phyloP scores from a whole-genome alignment of 2,888 invertebrate species.

The Nomada fucata region DNA sequence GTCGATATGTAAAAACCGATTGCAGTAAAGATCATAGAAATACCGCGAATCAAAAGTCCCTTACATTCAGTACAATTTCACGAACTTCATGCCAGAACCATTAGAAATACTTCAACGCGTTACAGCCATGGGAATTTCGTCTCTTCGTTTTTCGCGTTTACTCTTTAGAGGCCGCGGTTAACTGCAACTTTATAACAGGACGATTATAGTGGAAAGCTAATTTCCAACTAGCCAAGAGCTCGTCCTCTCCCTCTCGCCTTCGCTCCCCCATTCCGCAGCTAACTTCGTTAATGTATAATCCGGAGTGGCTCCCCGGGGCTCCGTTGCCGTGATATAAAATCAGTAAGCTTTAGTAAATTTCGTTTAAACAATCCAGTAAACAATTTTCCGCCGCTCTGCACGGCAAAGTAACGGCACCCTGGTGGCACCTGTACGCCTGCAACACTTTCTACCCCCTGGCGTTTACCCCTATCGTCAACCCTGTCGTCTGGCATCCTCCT shows the following conservation, averaged over 20 bases:
- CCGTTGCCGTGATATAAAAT: constrained; percentile 83
- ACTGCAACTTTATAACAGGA: constrained; percentile 68
- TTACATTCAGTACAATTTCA: not conserved
- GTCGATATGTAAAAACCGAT: not conserved
- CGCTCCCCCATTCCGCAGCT: constrained; percentile 63
- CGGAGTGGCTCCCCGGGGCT: constrained; percentile 80
- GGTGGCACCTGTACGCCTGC: constrained; percentile 75
- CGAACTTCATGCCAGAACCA: constrained; percentile 9
- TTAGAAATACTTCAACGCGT: constrained; percentile 41
- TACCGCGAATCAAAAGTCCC: not conserved
- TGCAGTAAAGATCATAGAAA: not conserved
- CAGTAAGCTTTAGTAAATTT: constrained; percentile 84
- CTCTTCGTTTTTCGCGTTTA: constrained; percentile 50
- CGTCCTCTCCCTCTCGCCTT: constrained; percentile 12
- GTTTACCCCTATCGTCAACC: constrained; percentile 72
- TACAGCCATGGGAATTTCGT: constrained; percentile 15
- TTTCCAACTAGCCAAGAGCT: constrained; percentile 72
- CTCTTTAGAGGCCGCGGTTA: constrained; percentile 45
- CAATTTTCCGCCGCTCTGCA: constrained; percentile 83
- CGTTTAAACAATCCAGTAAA: constrained; percentile 84
- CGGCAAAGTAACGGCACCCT: constrained; percentile 84
- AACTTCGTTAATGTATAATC: constrained; percentile 84
- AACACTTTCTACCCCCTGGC: constrained; percentile 71
- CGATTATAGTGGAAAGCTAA: constrained; percentile 77
- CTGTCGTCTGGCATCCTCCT: constrained; percentile 21